Conservation (phyloP, 2,888 invertebrate species). For the Augochlorella aurata region DNA sequence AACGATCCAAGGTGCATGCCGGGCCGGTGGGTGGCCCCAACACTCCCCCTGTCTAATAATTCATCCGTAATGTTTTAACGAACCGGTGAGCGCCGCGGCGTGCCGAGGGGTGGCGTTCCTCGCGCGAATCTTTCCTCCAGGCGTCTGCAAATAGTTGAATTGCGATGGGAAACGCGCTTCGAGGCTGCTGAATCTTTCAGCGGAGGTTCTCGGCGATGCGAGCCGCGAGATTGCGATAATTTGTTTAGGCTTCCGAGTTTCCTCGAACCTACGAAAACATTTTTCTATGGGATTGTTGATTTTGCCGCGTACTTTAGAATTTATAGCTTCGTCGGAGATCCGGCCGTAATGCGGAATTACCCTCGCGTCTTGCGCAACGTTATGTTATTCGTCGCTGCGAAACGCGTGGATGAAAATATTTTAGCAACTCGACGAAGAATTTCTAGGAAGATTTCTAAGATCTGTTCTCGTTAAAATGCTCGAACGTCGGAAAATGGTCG, state of each 20-base stretch:
- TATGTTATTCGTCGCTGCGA: not conserved
- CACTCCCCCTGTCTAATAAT: constrained; percentile 35
- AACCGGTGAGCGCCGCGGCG: not conserved
- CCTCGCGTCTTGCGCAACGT: not conserved
- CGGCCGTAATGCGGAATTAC: not conserved
- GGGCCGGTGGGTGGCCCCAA: not conserved
- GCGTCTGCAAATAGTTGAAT: constrained; percentile 28
- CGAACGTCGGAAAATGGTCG: too few relatives aligned
- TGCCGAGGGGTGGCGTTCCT: not conserved
- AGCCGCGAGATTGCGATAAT: constrained; percentile 1
- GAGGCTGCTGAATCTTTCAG: not conserved
- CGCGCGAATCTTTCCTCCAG: not conserved
- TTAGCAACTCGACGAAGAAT: too few relatives aligned
- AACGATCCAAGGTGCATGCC: constrained; percentile 12
- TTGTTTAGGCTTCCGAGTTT: not conserved
- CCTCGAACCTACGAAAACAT: not conserved
- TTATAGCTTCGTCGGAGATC: not conserved
- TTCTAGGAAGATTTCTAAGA: too few relatives aligned
- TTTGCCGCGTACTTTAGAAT: not conserved
- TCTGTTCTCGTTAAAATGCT: too few relatives aligned
- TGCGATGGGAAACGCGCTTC: constrained; percentile 2
- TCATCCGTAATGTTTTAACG: constrained; percentile 22
- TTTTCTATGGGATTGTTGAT: not conserved
- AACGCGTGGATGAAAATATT: too few relatives aligned
- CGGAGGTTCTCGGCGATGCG: not conserved